A percentile compares a stretch with the other conserved stretches of the same genome.
Conservation (phyloP, 2,888 invertebrate genomes). For the Augochlorella aurata region DNA sequence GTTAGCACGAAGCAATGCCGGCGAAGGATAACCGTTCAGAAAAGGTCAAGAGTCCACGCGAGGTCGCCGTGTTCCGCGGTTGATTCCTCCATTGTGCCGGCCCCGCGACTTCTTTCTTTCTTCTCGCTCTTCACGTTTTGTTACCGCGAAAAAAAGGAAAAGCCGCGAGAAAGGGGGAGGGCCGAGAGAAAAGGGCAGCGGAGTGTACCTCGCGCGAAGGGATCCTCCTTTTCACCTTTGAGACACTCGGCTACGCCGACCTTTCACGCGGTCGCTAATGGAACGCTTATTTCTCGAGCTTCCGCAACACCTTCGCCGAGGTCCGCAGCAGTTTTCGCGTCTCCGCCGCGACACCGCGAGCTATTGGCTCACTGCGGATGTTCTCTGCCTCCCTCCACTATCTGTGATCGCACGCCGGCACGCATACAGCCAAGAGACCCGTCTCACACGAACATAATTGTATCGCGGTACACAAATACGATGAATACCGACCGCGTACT, state of each 20-base stretch:
- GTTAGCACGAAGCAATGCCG: conserved; percentile 76
- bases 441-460: too few species aligned
- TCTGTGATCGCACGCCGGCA: too few species aligned
- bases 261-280: conserved; percentile 52
- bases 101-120: neutral
- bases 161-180: neutral
- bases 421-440: too few species aligned
- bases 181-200: neutral
- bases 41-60: conserved; percentile 78
- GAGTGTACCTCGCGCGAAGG: neutral
- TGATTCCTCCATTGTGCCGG: conserved; percentile 45
- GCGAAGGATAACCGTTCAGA: conserved; percentile 74
- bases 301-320: neutral
- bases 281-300: conserved; percentile 40
- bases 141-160: neutral
- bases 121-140: neutral
- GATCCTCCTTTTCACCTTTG: conserved; percentile 32
- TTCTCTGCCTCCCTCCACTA: neutral
- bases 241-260: conserved; percentile 17
- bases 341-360: neutral
- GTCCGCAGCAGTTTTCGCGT: neutral
- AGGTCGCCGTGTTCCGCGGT: conserved; percentile 36
- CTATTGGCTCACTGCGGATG: conserved; percentile 9
- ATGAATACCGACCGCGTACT: too few species aligned
- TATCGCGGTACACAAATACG: too few species aligned